phyloP scores from a whole-genome alignment of 2,113 vertebrate species.

The Oreochromis aureus region DNA sequence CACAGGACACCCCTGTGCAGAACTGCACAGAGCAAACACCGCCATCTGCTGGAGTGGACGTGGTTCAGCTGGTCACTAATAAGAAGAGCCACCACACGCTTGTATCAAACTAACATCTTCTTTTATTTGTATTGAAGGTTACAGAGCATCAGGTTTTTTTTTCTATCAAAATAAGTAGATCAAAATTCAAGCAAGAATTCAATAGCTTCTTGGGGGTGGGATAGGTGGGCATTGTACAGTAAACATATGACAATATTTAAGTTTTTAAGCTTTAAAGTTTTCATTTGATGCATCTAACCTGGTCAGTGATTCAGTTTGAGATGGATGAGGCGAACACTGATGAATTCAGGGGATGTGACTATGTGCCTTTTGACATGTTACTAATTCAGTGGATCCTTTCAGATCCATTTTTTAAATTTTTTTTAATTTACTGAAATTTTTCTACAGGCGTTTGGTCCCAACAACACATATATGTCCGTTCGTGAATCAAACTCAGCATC shows the following conservation, averaged over 20 bases:
- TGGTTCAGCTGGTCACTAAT: neutral
- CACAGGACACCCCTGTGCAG: neutral
- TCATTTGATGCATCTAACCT: neutral
- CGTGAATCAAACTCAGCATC: neutral
- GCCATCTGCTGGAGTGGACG: conserved; percentile 35
- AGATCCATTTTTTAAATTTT: neutral
- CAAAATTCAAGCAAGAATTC: conserved; percentile 3
- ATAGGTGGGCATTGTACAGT: neutral
- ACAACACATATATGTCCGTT: neutral
- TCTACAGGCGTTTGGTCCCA: neutral
- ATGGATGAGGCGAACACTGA: neutral
- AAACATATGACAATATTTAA: neutral
- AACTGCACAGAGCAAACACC: neutral
- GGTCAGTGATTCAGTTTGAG: neutral
- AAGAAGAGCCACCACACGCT: neutral
- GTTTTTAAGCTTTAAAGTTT: neutral
- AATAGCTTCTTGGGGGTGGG: neutral
- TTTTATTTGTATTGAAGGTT: conserved; percentile 54
- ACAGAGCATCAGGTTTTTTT: conserved; percentile 43
- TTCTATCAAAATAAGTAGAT: conserved; percentile 23
- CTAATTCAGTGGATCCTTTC: neutral
- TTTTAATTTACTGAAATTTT: neutral
- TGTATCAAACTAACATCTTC: conserved; percentile 23
- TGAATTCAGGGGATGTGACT: neutral
- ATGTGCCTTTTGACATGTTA: conserved; percentile 38